A percentile compares a stretch with the other conserved stretches of the same genome.
These are phyloP conservation scores for Nylanderia fulva DNA, from an alignment of 1,140 invertebrate species.

Conservation along the genomic window DNA sequence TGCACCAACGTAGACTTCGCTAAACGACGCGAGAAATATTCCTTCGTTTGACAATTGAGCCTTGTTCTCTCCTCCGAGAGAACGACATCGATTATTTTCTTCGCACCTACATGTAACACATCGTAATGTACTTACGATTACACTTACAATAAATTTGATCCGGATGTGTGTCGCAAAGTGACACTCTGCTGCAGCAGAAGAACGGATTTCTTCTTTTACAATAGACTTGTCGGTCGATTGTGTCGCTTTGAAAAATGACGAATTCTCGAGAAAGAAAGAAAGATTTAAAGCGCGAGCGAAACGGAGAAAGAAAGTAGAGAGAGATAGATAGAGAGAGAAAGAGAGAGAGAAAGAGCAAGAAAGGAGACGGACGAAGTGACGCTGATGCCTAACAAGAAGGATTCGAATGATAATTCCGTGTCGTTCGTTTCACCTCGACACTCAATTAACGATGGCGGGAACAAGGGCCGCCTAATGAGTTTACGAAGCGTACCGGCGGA, in stretches of 20 bases:
- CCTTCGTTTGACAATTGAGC: conserved; percentile 21
- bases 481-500: conserved; percentile 73
- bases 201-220: conserved; percentile 4
- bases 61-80: conserved; percentile 25
- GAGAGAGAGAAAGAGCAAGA: conserved; percentile 5
- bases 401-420: conserved; percentile 73
- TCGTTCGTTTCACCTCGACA: conserved; percentile 68
- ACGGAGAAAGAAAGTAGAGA: not conserved
- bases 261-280: not conserved
- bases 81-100: conserved; percentile 67
- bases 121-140: conserved; percentile 81
- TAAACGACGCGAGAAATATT: conserved; percentile 8
- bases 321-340: not conserved
- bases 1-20: conserved; percentile 25
- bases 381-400: conserved; percentile 62
- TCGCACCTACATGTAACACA: conserved; percentile 73
- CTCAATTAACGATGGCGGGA: conserved; percentile 75
- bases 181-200: not conserved
- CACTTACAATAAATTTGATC: conserved; percentile 83
- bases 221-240: conserved; percentile 14
- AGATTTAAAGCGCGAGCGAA: not conserved
- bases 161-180: conserved; percentile 71
- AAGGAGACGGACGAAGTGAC: not conserved
- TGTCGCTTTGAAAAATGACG: conserved; percentile 22
- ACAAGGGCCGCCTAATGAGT: conserved; percentile 84